Evolutionary conservation across 2,888 invertebrate genomes (phyloP).

Genomic region (Taphrorychus bicolor): DNA sequence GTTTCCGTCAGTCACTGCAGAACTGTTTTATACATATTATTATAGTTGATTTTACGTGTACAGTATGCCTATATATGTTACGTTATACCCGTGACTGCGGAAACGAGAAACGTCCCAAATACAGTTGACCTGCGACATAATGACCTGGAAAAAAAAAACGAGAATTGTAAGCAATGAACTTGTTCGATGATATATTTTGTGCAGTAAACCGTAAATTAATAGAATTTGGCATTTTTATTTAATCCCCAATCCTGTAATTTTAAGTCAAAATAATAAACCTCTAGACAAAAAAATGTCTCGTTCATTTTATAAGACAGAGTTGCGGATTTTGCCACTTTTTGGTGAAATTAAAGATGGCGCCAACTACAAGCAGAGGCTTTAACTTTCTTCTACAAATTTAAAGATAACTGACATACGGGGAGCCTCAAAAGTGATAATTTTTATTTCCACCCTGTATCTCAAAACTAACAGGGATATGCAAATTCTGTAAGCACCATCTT

Average conservation of each 20-base stretch:
- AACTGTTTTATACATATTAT: constrained; percentile 42
- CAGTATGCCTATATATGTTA: constrained; percentile 49
- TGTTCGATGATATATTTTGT: constrained; percentile 62
- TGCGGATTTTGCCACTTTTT: too few relatives aligned
- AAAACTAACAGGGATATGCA: too few relatives aligned
- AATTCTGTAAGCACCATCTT: too few relatives aligned
- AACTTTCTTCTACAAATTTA: too few relatives aligned
- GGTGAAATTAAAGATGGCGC: too few relatives aligned
- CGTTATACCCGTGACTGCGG: constrained; percentile 45
- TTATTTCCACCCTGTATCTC: too few relatives aligned
- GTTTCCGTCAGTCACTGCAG: constrained; percentile 30
- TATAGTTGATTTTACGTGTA: constrained; percentile 51
- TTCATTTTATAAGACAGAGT: too few relatives aligned
- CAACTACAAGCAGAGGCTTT: too few relatives aligned
- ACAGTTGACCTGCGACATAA: constrained; percentile 57
- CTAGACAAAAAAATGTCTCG: too few relatives aligned
- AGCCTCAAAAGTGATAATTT: too few relatives aligned
- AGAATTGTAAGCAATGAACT: constrained; percentile 60
- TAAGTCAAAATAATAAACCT: not conserved
- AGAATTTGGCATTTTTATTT: constrained; percentile 15
- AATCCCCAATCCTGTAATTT: not conserved
- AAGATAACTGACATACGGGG: too few relatives aligned
- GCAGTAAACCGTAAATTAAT: constrained; percentile 56
- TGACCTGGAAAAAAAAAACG: constrained; percentile 59
- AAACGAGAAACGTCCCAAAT: constrained; percentile 18